Percentiles rank a stretch among this genome's conserved stretches.
phyloP scores from a whole-genome alignment of 2,888 invertebrate species.

The Drosophila kokeensis region DNA sequence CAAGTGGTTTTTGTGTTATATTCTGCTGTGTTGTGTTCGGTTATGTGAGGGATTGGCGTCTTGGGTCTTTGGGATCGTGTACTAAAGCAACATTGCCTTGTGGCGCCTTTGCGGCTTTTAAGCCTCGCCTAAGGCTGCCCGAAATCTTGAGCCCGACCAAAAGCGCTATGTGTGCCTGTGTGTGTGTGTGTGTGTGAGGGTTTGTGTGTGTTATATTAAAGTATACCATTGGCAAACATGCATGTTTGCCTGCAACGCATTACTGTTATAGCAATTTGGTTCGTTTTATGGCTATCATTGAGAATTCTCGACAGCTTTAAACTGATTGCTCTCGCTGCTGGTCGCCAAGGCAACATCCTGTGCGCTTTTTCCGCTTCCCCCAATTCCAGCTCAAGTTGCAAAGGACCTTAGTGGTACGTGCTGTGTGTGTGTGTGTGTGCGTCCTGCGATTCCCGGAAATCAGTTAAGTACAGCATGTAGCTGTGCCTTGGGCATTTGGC shows the following conservation, averaged over 20 bases:
- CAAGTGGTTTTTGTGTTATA: constrained; percentile 31
- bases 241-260: constrained; percentile 47
- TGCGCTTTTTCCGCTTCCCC: constrained; percentile 18
- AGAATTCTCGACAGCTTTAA: constrained; percentile 71
- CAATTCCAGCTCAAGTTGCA: constrained; percentile 21
- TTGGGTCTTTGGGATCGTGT: constrained; percentile 37
- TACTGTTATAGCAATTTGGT: constrained; percentile 54
- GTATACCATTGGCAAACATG: constrained; percentile 37
- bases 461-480: constrained; percentile 70
- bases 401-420: constrained; percentile 16
- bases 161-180: constrained; percentile 9
- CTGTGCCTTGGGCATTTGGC: constrained; percentile 60
- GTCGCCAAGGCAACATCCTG: constrained; percentile 55
- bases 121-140: constrained; percentile 48
- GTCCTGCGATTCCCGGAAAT: constrained; percentile 65
- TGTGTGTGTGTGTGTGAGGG: constrained; percentile 18
- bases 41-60: constrained; percentile 39
- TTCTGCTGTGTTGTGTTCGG: constrained; percentile 5
- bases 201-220: constrained; percentile 48
- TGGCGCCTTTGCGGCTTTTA: constrained; percentile 56
- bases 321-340: constrained; percentile 70
- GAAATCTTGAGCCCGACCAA: constrained; percentile 21
- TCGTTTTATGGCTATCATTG: constrained; percentile 63
- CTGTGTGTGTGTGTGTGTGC: constrained; percentile 19
- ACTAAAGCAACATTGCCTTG: constrained; percentile 30